phyloP scores from a whole-genome alignment of 2,888 invertebrate species.

The Unio delphinus region DNA sequence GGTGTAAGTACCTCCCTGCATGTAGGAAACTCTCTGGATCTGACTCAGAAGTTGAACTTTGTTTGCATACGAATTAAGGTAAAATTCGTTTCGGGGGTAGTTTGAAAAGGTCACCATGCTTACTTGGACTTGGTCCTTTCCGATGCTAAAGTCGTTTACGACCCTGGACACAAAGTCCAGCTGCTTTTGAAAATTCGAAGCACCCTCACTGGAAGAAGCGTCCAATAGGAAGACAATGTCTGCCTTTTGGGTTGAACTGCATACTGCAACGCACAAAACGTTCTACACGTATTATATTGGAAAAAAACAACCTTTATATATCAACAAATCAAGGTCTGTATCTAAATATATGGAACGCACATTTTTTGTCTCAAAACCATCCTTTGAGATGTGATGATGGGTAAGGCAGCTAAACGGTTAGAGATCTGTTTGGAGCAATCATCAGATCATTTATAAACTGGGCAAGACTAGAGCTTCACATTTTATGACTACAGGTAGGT shows the following conservation, averaged over 20 bases:
- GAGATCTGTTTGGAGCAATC: no score
- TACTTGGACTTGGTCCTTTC: constrained; percentile 37
- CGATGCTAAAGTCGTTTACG: constrained; percentile 32
- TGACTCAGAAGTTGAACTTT: constrained; percentile 31
- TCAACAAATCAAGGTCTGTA: no score
- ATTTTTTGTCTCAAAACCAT: no score
- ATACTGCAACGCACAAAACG: constrained; percentile 17
- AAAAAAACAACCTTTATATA: no score
- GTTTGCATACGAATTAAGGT: constrained; percentile 39
- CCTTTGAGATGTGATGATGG: no score
- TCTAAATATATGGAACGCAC: no score
- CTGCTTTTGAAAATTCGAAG: constrained; percentile 37
- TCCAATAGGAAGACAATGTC: constrained; percentile 47
- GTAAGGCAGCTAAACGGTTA: no score
- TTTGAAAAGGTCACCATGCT: constrained; percentile 44
- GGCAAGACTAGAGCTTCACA: no score
- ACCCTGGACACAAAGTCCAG: constrained; percentile 37
- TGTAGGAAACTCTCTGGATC: constrained; percentile 34
- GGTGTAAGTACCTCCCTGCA: constrained; percentile 37
- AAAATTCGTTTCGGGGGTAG: constrained; percentile 37
- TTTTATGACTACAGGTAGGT: no score
- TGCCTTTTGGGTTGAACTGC: constrained; percentile 24
- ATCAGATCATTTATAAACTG: no score
- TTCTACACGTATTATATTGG: no score
- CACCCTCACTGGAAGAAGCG: constrained; percentile 40